These are phyloP conservation scores for Urocyon cinereoargenteus DNA, from an alignment of 2,797 vertebrate genomes.

Conservation along the genomic window DNA sequence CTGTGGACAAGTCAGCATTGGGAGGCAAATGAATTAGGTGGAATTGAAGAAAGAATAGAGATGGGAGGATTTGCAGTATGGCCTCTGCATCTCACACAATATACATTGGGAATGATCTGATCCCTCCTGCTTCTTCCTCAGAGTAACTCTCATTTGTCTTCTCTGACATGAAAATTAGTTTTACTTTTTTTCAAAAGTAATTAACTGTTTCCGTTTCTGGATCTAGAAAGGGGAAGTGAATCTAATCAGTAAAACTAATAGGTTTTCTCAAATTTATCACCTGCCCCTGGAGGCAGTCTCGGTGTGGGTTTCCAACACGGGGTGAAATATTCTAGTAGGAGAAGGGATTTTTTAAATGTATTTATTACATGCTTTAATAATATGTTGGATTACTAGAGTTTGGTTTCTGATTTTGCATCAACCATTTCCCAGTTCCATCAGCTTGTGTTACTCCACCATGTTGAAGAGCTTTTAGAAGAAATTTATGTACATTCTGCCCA, in stretches of 20 bases:
- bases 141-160: background rate
- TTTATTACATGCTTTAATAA: background rate
- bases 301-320: fast-evolving
- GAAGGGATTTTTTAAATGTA: background rate
- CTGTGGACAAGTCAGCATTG: fast-evolving
- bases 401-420: background rate
- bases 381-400: background rate
- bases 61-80: too few relatives aligned
- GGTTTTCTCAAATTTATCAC: background rate
- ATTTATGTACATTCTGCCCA: background rate
- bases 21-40: too few relatives aligned
- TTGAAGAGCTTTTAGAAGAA: background rate
- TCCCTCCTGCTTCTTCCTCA: background rate
- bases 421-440: background rate
- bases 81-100: background rate
- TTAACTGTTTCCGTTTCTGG: background rate
- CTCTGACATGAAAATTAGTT: background rate
- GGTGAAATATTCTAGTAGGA: background rate
- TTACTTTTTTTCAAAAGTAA: background rate
- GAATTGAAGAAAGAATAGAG: fast-evolving
- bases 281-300: fast-evolving
- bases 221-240: background rate
- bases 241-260: background rate
- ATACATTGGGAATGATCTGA: fast-evolving
- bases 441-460: background rate